Evolutionary conservation across 2,113 vertebrate genomes (phyloP), one percentile per base, ranked within the genome.

Genomic region (Puma concolor): DNA sequence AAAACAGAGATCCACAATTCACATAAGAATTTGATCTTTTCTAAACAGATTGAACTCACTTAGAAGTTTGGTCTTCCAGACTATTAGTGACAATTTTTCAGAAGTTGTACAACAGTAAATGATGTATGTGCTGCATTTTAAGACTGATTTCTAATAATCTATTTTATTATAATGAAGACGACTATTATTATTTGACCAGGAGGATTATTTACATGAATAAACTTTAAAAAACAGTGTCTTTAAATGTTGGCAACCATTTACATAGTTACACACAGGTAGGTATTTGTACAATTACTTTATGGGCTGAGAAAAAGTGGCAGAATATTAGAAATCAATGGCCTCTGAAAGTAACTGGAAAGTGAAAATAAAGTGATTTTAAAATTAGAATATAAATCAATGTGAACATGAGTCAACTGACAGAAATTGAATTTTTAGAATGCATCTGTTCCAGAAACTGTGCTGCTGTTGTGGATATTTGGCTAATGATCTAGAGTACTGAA

Each of bases 341-440:
- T 85, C 23, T 85, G 33, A 69, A 95, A 85, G 66, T 44, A 66
- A 83, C 25, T 33, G 14, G 25, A 79, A 93, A 90, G 60, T 94
- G 16, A 66, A 90, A 84, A 88, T 33, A 89, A 76, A 90, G 36
- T 66, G 7, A 80, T 80, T 90, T 97, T 74, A 71, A 90, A 95
- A 89, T 89, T 90, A 85, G 31, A 93, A 93, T 41, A 57, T 79
- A 95, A 85, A 81, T 80, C 66, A 90, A 81, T 72, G 36, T 66
- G 71, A 86, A 92, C 21, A 69, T 79, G 90, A 85, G 50, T 89
- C 80, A 95, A 80, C 23, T 80, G 79, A 93, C 64, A 93, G 44
- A 93, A 90, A 95, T 1, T 64, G 41, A 95, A 89, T 88, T 97
- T 97, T 92, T 95, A 71, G 63, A 77, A 54, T 63, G 41, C 84